Evolutionary conservation across 2,888 invertebrate genomes (phyloP), one percentile per base, ranked within the genome.

Genomic region (Epirrita christyi): DNA sequence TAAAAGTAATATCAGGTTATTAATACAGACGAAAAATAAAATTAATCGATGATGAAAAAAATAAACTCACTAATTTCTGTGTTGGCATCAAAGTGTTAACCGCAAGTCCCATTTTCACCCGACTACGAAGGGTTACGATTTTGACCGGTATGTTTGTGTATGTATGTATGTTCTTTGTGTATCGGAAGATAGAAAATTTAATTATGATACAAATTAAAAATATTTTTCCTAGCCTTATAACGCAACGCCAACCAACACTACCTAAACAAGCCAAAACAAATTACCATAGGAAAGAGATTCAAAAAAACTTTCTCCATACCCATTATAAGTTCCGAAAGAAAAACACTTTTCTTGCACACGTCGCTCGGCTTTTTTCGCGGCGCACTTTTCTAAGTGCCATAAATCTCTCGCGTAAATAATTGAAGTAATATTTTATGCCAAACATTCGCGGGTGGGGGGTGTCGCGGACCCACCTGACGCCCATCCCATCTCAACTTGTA

Each of bases 371-470:
- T 91, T 91, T 92, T 92, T 89, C 90, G 84, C 85, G 78, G 91
- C 91, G 89, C 91, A 90, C 89, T 92, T 92, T 89, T 90, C 90
- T 89, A 92, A 92, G 91, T 89, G 83, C 88, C 55, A 92, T 92
- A 92, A 92, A 92, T 92, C 92, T 92, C 79, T 84, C 88, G 86
- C 88, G 91, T 92, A 92, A 92, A 92, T 92, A 92, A 92, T 92
- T 92, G 92, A 92, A 92, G 92, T 92, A 89, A 92, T 92, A 92
- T 92, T 92, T 92, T 92, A 92, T 92, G 92, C 92, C 92, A 88
- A 92, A 90, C 91, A 91, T 92, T 90, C 89, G 88, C 86, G 87
- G 80, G 84, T 21, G 86, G 86, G 88, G 81, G 84, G 79, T 85
- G 89, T 84, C 84, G 83, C 83, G 60, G 63, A 44, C 71, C 84